Base-by-base conservation (phyloP, 1,140 invertebrate genomes). In the Drosophila neocordata region DNA sequence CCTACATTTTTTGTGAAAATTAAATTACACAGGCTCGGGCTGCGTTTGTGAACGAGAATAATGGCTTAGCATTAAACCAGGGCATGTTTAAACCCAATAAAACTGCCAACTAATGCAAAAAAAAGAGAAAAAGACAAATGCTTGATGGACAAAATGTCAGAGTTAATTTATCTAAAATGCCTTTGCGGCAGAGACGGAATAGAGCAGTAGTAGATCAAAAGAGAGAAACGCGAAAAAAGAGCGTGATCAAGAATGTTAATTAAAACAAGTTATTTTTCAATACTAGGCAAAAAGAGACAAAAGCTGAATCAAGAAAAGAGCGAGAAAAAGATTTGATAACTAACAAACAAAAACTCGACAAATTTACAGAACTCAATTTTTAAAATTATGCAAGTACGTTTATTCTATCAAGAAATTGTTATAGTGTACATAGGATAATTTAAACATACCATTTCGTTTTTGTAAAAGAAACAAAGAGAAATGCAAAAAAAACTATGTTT, bases 201-300 rank as follows among this genome's bases (percentile, higher is more conserved):
- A 3, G 15, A 44, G 4, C 41, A 18, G 13, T 7, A 38, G 3
- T n/a, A 20, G 56, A 13, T 22, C 56, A 8, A 44, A n/a, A 34
- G 44, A 22, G 20, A 41, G 56, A 62, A 12, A 62, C 4, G 22
- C 22, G 2, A 2, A 13, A 56, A 13, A 38, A 65, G 64, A 65
- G n/a, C n/a, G n/a, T n/a, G 44, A 68, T 55, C 18, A 57, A 63
- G 18, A 82, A 82, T 87, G 79, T 82, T 70, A 88, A 87, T 82
- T 75, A 88, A 87, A 79, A 82, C 83, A 82, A 87, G 76, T 79
- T 88, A 79, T 82, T 82, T 87, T 87, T 58, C 76, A 70, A 87
- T 87, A 82, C 79, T 87, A 70, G 37, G 34, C 53, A 53, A 77
- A 44, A n/a, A n/a, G n/a, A n/a, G n/a, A n/a, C n/a, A n/a, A n/a